Evolutionary conservation across 2,797 vertebrate genomes (phyloP).

Genomic region (Phrynocephalus guinanensis): DNA sequence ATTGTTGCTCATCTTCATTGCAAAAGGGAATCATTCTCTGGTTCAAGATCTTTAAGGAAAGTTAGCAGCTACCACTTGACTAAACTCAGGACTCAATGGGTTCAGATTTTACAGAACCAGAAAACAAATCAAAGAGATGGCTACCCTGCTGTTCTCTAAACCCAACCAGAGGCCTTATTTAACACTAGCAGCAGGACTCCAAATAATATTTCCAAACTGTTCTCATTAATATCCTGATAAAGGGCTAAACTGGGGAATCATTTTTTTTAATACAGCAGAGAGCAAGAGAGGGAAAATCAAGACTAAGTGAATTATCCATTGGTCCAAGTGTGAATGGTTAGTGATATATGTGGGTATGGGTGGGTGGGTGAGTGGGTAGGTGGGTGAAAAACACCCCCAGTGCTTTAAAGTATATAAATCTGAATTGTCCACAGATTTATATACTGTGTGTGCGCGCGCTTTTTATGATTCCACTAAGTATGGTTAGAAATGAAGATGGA

Average conservation of each 20-base stretch:
- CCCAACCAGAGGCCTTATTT: background rate
- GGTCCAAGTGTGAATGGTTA: background rate
- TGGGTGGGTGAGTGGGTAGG: too few species aligned
- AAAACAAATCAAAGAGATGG: background rate
- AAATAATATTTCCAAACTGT: background rate
- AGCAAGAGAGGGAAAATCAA: too few species aligned
- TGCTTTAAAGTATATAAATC: background rate
- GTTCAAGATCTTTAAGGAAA: background rate
- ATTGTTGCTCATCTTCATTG: conserved; percentile 15
- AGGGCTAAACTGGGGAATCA: background rate
- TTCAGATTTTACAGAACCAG: background rate
- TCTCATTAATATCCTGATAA: too few species aligned
- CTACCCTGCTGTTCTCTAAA: background rate
- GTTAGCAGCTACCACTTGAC: background rate
- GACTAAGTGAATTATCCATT: background rate
- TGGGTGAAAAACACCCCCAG: background rate
- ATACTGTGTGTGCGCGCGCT: too few species aligned
- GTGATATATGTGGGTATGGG: too few species aligned
- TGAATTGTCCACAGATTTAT: background rate
- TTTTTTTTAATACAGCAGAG: too few species aligned
- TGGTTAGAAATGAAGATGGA: too few species aligned
- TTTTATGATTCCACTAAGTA: too few species aligned
- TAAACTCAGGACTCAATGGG: background rate
- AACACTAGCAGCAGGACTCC: background rate
- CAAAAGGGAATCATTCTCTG: background rate